Conservation (phyloP, 2,113 vertebrate genomes). For the Rhinolophus ferrumequinum region DNA sequence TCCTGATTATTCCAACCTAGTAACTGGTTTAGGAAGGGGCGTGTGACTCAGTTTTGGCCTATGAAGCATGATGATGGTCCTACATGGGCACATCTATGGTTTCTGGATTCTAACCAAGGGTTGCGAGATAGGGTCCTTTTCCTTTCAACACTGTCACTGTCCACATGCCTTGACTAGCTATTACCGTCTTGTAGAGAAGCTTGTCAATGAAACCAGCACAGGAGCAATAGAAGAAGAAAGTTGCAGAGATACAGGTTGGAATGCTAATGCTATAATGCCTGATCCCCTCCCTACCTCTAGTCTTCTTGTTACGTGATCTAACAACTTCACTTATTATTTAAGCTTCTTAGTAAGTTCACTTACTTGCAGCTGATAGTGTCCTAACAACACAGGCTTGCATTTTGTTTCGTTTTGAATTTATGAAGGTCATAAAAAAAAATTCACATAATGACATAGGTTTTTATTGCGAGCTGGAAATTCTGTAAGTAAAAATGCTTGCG, state of each 20-base stretch:
- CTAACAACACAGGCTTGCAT: neutral
- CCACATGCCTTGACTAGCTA: neutral
- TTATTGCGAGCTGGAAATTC: neutral
- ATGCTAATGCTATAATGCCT: neutral
- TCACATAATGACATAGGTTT: neutral
- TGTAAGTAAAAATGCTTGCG: neutral
- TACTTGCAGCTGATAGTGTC: neutral
- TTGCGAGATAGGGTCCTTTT: neutral
- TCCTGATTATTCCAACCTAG: neutral
- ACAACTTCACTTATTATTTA: neutral
- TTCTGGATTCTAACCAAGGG: neutral
- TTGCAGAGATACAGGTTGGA: neutral
- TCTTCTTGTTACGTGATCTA: neutral
- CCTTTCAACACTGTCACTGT: neutral
- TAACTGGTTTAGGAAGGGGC: neutral
- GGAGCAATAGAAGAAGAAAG: neutral
- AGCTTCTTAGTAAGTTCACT: neutral
- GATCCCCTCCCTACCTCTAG: neutral
- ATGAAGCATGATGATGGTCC: neutral
- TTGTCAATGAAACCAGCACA: neutral
- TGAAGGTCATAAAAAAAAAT: neutral
- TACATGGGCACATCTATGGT: neutral
- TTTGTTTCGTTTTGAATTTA: conserved; percentile 14
- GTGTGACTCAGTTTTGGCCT: neutral
- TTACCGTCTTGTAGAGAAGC: neutral